Evolutionary conservation across 2,113 vertebrate genomes (phyloP).

Genomic region (Ophthalmolycus amberensis): DNA sequence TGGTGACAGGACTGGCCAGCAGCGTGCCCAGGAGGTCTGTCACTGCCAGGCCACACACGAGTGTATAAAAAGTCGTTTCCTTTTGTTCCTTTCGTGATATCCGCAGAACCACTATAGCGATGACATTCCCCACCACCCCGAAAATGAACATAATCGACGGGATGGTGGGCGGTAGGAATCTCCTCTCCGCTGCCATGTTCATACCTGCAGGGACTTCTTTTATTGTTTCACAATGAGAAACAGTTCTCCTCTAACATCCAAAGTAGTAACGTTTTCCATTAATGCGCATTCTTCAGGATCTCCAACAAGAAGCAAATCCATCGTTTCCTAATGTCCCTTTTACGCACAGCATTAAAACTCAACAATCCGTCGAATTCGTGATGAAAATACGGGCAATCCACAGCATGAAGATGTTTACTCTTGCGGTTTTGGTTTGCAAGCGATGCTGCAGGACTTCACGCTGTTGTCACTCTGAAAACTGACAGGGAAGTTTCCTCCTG

Average conservation of each 20-base stretch:
- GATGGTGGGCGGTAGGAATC: constrained; percentile 82
- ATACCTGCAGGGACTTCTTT: constrained; percentile 53
- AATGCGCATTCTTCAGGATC: constrained; percentile 15
- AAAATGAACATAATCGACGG: constrained; percentile 96
- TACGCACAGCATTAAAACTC: constrained; percentile 42
- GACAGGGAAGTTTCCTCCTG: constrained; percentile 54
- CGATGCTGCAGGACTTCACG: constrained; percentile 29
- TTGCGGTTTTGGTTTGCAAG: background rate
- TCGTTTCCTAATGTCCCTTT: constrained; percentile 36
- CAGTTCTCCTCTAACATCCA: background rate
- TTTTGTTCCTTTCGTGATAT: constrained; percentile 95
- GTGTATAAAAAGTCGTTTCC: constrained; percentile 95
- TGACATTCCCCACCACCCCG: constrained; percentile 94
- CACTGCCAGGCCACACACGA: constrained; percentile 93
- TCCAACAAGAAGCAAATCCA: constrained; percentile 37
- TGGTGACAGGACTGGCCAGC: constrained; percentile 94
- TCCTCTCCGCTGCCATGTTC: background rate
- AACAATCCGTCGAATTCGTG: background rate
- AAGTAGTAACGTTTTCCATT: constrained; percentile 27
- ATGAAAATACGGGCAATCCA: background rate
- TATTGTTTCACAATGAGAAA: constrained; percentile 10
- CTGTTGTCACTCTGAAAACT: constrained; percentile 38
- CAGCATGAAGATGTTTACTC: background rate
- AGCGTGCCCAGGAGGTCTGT: constrained; percentile 96
- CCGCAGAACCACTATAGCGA: constrained; percentile 94